Percentiles rank a stretch among this genome's conserved stretches.
Evolutionary conservation across 2,888 invertebrate species (phyloP).

Genomic region (Dyspetes luteomarginatus): DNA sequence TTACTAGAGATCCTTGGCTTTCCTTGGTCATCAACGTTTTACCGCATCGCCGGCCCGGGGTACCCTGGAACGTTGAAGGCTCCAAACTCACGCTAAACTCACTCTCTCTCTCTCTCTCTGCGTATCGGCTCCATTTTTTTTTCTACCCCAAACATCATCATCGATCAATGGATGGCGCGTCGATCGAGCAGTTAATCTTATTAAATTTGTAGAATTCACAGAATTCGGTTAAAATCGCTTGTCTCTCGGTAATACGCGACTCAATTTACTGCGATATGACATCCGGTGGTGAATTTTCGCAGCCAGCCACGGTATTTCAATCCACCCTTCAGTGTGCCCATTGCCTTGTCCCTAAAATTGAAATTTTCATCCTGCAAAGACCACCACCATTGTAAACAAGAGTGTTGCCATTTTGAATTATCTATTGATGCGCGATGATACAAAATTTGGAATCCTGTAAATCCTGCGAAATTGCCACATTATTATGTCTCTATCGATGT

Average conservation of each 20-base stretch:
- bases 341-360: neutral
- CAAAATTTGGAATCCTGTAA: neutral
- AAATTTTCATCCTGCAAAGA: neutral
- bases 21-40: slow-evolving; percentile 64
- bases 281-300: neutral
- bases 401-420: no score
- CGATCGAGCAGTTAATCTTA: no score
- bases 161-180: slow-evolving; percentile 66
- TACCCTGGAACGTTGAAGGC: slow-evolving; percentile 75
- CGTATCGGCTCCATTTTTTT: no score
- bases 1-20: slow-evolving; percentile 62
- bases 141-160: no score
- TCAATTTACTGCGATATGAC: neutral
- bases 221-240: neutral
- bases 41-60: slow-evolving; percentile 81
- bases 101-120: slow-evolving; percentile 40
- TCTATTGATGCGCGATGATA: no score
- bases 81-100: slow-evolving; percentile 67
- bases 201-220: slow-evolving; percentile 2
- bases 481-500: no score
- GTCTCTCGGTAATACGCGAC: neutral
- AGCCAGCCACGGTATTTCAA: neutral
- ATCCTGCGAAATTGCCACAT: neutral
- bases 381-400: no score
- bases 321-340: neutral